These are phyloP conservation scores for Drosophila fungiperda DNA, from an alignment of 2,888 invertebrate genomes.

Conservation along the genomic window DNA sequence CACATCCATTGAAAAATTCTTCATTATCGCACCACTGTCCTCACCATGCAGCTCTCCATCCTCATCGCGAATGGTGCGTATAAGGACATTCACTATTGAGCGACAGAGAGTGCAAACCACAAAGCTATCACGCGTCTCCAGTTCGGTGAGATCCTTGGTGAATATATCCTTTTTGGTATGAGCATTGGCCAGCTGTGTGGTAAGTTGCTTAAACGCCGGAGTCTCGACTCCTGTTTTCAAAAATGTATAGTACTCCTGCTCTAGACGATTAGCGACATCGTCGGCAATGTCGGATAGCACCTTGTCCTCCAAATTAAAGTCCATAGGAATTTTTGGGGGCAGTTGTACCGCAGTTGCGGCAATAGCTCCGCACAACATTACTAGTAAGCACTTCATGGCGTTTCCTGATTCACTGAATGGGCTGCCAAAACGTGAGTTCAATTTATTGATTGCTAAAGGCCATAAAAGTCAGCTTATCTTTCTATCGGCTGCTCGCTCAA, in stretches of 20 bases:
- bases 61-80: conserved; percentile 85
- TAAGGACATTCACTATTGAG: conserved; percentile 66
- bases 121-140: conserved; percentile 69
- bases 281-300: conserved; percentile 74
- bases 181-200: conserved; percentile 73
- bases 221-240: conserved; percentile 78
- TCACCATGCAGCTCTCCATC: conserved; percentile 83
- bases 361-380: conserved; percentile 48
- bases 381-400: conserved; percentile 58
- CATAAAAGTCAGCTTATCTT: conserved; percentile 28
- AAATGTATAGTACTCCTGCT: conserved; percentile 74
- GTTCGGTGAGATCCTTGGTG: conserved; percentile 64
- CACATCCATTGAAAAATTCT: conserved; percentile 84
- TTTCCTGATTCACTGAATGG: conserved; percentile 33
- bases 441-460: conserved; percentile 58
- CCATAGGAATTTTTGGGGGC: conserved; percentile 64
- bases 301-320: conserved; percentile 62
- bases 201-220: conserved; percentile 59
- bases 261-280: conserved; percentile 69
- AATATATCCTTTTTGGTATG: conserved; percentile 77
- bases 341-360: conserved; percentile 63
- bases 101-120: conserved; percentile 79
- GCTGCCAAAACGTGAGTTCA: conserved; percentile 16
- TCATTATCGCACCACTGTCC: conserved; percentile 76
- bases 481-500: too few relatives aligned